Evolutionary conservation across 2,888 invertebrate genomes (phyloP), one percentile per base, ranked within the genome.

Genomic region (Ryuthela nishihirai): DNA sequence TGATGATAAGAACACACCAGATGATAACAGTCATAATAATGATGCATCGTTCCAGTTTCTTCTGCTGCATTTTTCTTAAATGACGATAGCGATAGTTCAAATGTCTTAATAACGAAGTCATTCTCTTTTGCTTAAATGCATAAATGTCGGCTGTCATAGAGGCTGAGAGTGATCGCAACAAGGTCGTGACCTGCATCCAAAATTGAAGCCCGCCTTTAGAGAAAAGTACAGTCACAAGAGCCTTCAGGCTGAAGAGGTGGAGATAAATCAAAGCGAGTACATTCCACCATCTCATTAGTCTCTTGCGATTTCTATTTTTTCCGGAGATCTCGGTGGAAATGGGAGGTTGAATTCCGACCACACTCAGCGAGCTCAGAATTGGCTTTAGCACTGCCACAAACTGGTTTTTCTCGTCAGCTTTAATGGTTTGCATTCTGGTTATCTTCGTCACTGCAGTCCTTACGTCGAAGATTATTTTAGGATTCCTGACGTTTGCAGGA

Each of bases 261-360:
- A 55, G 40, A 15, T 49, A 55, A 9, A 49, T 40, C 40, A 55
- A 38, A 2, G 39, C 44, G 12, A 55, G 25, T 17, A 55, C 29
- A 15, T 49, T 49, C 55, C 55, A 55, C 55, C 55, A 55, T 17
- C 44, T 20, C 10, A 55, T 32, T 4, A n/a, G 29, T 6, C 36
- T 38, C n/a, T 5, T 34, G 12, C n/a, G n/a, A 35, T 34, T 6
- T 23, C 21, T 10, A 10, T 12, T 29, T 29, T 12, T 23, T 32
- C 23, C 18, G 15, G 4, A 6, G 26, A 6, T 2, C 20, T 40
- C 24, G 23, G 6, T 21, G 17, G 5, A 9, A 3, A 24, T 40
- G 15, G 39, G 34, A 3, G 55, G 48, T 15, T 55, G 48, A 10
- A 55, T 44, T n/a, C 55, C 49, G n/a, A 55, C 25, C 3, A 55